Percentiles rank a stretch among this genome's conserved stretches.
Evolutionary conservation across 1,140 invertebrate species (phyloP).

Genomic region (Cydia pomonella): DNA sequence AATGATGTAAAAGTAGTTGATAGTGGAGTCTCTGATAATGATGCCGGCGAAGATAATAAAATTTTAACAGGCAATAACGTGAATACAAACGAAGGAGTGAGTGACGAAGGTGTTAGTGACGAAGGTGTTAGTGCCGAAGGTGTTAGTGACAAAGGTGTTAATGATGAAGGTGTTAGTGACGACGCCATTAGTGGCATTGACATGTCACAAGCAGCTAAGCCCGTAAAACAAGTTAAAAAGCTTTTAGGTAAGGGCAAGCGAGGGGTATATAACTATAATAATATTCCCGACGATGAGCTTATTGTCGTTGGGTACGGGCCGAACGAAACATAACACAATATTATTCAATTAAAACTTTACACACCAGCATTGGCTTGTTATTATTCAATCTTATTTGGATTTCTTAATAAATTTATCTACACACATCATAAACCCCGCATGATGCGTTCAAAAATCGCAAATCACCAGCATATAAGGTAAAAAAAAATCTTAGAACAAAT

Average conservation of each 20-base stretch:
- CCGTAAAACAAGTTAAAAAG: no score
- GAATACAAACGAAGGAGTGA: no score
- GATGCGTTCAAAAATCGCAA: no score
- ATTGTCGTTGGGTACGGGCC: background rate
- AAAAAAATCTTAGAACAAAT: no score
- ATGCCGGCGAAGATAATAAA: background rate
- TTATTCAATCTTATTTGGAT: background rate
- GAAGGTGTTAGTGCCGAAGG: no score
- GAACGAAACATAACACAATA: background rate
- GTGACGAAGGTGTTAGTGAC: background rate
- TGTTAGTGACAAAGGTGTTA: no score
- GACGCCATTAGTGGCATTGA: no score
- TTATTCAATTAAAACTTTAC: background rate
- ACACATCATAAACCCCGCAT: no score
- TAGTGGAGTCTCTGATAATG: background rate
- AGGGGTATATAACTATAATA: background rate
- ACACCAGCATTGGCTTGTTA: background rate
- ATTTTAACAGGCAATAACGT: background rate
- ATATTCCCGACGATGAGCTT: background rate
- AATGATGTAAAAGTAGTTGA: background rate
- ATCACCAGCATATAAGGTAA: no score
- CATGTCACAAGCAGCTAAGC: background rate
- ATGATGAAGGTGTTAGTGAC: no score
- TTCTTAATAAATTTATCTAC: no score
- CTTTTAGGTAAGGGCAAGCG: no score